Evolutionary conservation across 2,888 invertebrate species (phyloP).

Genomic region (Nomada hirtipes): DNA sequence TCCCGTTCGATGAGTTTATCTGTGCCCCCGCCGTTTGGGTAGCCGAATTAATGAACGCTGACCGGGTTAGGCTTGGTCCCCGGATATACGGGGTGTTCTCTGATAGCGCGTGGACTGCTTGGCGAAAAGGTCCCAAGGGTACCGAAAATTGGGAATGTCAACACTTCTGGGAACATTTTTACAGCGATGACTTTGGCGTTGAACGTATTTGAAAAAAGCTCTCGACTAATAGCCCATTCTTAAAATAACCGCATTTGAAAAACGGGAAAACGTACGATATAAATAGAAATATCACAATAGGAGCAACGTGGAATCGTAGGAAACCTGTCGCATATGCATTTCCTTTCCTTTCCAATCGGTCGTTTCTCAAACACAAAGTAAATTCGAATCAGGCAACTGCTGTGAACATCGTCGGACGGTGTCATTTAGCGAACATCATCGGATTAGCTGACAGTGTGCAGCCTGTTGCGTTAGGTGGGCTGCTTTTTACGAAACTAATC

Average conservation of each 20-base stretch:
- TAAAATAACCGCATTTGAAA: no score
- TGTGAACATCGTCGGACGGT: neutral
- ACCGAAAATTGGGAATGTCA: no score
- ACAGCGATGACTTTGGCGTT: no score
- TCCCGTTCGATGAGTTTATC: constrained; percentile 44
- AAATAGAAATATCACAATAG: no score
- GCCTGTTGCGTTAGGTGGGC: constrained; percentile 10
- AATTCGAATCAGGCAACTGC: neutral
- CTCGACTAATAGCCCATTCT: no score
- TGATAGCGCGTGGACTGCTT: no score
- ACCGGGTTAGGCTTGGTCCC: neutral
- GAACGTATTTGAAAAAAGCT: no score
- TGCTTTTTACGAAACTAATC: constrained; percentile 42
- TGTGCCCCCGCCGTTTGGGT: neutral
- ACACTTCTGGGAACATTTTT: no score
- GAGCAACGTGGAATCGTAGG: no score
- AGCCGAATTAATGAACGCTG: neutral
- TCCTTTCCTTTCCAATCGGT: neutral
- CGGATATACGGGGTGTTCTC: no score
- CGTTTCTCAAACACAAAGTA: neutral
- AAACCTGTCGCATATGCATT: neutral
- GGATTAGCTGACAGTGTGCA: constrained; percentile 46
- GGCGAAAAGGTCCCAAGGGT: no score
- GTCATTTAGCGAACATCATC: constrained; percentile 19
- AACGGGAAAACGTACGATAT: no score